Conservation (phyloP, 2,888 invertebrate genomes). For the Apamea crenata region DNA sequence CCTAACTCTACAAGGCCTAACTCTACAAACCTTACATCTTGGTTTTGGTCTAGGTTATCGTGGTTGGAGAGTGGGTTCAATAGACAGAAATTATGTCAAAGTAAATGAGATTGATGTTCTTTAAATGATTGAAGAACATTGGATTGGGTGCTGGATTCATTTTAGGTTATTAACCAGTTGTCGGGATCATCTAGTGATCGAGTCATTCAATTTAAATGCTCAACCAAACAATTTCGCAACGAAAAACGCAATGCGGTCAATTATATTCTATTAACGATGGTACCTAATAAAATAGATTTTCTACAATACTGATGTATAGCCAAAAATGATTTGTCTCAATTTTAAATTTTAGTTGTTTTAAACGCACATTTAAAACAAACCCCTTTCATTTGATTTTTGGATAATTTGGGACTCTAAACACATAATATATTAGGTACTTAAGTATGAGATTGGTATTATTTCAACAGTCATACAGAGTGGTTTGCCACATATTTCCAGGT, state of each 20-base stretch:
- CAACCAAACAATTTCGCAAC: slow-evolving; percentile 4
- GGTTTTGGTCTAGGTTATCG: background rate
- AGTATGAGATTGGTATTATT: background rate
- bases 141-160: slow-evolving; percentile 18
- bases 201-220: slow-evolving; percentile 45
- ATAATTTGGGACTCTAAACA: background rate
- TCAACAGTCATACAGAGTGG: background rate
- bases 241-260: background rate
- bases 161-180: slow-evolving; percentile 28
- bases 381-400: background rate
- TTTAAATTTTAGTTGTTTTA: background rate
- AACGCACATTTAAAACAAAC: background rate
- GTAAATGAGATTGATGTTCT: slow-evolving; percentile 34
- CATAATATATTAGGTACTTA: no score
- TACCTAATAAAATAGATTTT: background rate
- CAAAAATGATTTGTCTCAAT: background rate
- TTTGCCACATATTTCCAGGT: background rate
- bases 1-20: background rate
- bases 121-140: slow-evolving; percentile 24
- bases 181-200: slow-evolving; percentile 22
- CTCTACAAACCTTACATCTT: background rate
- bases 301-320: background rate
- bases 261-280: slow-evolving; percentile 4
- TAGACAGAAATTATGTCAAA: slow-evolving; percentile 24
- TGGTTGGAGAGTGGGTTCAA: slow-evolving; percentile 18